Base-by-base conservation (phyloP, 2,888 invertebrate species). In the Acronicta alni region DNA sequence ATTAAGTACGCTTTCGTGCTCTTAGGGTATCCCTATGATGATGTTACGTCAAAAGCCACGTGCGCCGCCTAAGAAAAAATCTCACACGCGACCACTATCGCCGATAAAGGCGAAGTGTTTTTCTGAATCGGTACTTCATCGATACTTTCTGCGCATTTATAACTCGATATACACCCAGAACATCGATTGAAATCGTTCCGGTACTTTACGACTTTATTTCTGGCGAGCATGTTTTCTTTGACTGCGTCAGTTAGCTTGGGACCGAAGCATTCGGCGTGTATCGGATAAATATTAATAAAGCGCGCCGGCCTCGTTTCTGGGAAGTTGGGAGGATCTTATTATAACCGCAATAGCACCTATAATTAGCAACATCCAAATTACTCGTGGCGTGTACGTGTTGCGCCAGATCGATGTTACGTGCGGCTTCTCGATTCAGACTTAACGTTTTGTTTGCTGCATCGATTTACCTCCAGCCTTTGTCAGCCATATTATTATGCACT, bases 231-330 rank as follows among this genome's bases (percentile, higher is more conserved):
- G 92, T 92, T 92, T 92, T 92, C 91, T 92, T 92, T 91, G 91
- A 92, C 92, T 92, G 91, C 93, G 92, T 92, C 92, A 92, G 92
- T 92, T 91, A 90, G 90, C 80, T 89, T 89, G 89, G 87, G 88
- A 90, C 90, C 83, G 87, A 81, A 81, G 81, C 83, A 82, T 87
- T 88, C 89, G 84, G 83, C 83, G 89, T 88, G 91, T 93, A 93
- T 93, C 90, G 94, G 91, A 93, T 93, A 93, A 93, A 93, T 94
- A 93, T 93, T 94, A 94, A 94, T 94, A 94, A 93, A 93, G 88
- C 92, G 83, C 85, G 82, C 75, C 89, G 93, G 92, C 94, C 94
- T 92, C 93, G 90, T 90, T 94, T 93, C 94, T 92, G 90, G 91
- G 93, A 93, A 94, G 92, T 91, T 89, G 89, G 89, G 92, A 91